Conservation (phyloP, 2,888 invertebrate species). For the Sialis fuliginosa region DNA sequence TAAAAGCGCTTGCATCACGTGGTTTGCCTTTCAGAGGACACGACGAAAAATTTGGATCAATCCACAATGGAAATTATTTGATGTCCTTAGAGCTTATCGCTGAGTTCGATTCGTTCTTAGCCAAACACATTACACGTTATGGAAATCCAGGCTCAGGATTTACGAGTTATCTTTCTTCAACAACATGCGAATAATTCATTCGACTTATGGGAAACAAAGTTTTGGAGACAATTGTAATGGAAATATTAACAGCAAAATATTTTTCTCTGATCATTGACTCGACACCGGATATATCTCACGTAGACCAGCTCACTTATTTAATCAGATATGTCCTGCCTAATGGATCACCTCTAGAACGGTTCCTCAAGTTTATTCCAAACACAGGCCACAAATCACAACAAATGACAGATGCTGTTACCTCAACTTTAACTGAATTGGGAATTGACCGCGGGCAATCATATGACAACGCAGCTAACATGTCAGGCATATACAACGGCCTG, state of each 20-base stretch:
- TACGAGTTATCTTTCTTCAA: no score
- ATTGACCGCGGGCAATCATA: neutral
- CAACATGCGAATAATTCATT: no score
- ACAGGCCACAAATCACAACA: constrained; percentile 10
- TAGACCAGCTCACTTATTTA: constrained; percentile 7
- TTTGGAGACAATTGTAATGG: no score
- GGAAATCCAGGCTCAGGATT: no score
- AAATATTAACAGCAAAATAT: constrained; percentile 2
- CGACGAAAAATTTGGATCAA: no score
- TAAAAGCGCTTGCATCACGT: no score
- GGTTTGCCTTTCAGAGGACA: no score
- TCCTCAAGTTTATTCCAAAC: constrained; percentile 11
- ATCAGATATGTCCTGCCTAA: constrained; percentile 5
- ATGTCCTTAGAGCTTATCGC: no score
- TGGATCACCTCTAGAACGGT: constrained; percentile 8
- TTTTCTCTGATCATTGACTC: constrained; percentile 2
- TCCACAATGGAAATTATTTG: no score
- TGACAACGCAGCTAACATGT: constrained; percentile 2
- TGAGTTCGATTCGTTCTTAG: no score
- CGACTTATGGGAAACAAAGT: no score
- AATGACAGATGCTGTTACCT: constrained; percentile 7
- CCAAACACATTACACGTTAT: no score
- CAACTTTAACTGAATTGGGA: constrained; percentile 8
- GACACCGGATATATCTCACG: constrained; percentile 6
- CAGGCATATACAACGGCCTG: constrained; percentile 2